Evolutionary conservation across 2,797 vertebrate species (phyloP).

Genomic region (Centropyge bicolor): DNA sequence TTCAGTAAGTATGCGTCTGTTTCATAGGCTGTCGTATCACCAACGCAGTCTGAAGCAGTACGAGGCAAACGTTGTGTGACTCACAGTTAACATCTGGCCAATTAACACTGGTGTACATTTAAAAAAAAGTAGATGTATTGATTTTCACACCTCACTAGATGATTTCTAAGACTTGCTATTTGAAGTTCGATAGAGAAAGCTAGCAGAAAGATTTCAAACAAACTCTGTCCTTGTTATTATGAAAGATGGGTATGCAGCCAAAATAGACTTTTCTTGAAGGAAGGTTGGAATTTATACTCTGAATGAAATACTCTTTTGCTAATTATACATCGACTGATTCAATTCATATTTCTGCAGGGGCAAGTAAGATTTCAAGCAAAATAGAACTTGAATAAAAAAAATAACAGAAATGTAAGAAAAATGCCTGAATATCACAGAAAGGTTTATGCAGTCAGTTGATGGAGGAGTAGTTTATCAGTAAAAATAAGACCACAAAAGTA

Average conservation of each 20-base stretch:
- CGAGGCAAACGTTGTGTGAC: slow-evolving; percentile 41
- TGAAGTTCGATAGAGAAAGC: background rate
- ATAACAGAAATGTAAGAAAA: background rate
- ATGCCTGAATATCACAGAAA: background rate
- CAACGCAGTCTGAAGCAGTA: slow-evolving; percentile 23
- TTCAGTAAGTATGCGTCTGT: slow-evolving; percentile 37
- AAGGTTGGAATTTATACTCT: background rate
- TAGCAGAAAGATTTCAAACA: background rate
- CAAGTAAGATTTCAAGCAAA: background rate
- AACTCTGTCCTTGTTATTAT: background rate
- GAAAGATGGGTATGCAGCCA: background rate
- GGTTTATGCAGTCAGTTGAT: background rate
- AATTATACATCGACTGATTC: background rate
- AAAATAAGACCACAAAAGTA: slow-evolving; percentile 12
- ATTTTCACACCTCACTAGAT: slow-evolving; percentile 30
- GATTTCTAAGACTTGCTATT: slow-evolving; percentile 20
- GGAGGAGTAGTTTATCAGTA: background rate
- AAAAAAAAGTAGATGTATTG: slow-evolving; percentile 14
- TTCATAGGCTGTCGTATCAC: slow-evolving; percentile 27
- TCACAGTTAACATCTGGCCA: slow-evolving; percentile 57
- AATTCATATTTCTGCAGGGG: background rate
- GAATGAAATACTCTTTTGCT: background rate
- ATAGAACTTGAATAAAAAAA: background rate
- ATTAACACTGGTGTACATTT: slow-evolving; percentile 40
- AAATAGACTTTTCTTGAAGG: slow-evolving; percentile 4